These are phyloP conservation scores for Epirrhoe tristata DNA, from an alignment of 2,888 invertebrate species.

Conservation along the genomic window DNA sequence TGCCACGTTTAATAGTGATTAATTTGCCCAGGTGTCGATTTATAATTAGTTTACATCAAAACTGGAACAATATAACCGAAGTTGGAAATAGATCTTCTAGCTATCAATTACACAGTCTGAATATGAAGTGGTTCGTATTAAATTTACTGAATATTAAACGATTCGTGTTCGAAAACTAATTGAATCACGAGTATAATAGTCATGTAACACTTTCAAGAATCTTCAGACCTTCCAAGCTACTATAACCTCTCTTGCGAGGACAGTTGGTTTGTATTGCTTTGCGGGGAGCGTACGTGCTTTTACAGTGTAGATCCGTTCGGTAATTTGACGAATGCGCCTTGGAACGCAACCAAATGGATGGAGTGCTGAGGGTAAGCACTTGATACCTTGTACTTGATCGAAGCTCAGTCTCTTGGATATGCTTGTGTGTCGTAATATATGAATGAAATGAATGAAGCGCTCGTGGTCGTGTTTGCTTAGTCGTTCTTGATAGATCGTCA, in stretches of 20 bases:
- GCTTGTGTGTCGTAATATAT: conserved; percentile 23
- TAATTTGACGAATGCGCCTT: conserved; percentile 63
- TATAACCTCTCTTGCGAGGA: conserved; percentile 11
- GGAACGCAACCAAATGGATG: conserved; percentile 60
- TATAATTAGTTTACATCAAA: conserved; percentile 6
- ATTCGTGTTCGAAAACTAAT: conserved; percentile 48
- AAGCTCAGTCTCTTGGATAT: conserved; percentile 21
- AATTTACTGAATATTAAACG: conserved; percentile 45
- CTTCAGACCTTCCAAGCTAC: conserved; percentile 25
- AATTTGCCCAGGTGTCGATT: not conserved
- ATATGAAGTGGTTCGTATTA: conserved; percentile 25
- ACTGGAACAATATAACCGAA: conserved; percentile 18
- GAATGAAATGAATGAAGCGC: not conserved
- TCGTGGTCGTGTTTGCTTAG: too few relatives aligned
- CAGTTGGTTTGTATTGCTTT: conserved; percentile 20
- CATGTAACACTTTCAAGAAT: conserved; percentile 47
- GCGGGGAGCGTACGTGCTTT: conserved; percentile 27
- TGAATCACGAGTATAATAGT: conserved; percentile 49
- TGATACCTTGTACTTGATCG: conserved; percentile 42
- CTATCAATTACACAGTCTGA: conserved; percentile 28
- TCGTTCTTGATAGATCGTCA: too few relatives aligned
- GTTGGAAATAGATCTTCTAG: conserved; percentile 14
- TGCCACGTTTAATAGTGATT: not conserved
- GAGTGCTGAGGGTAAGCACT: conserved; percentile 42
- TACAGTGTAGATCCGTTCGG: conserved; percentile 32